Evolutionary conservation across 2,797 vertebrate species (phyloP).

Genomic region (Yasuhikotakia modesta): DNA sequence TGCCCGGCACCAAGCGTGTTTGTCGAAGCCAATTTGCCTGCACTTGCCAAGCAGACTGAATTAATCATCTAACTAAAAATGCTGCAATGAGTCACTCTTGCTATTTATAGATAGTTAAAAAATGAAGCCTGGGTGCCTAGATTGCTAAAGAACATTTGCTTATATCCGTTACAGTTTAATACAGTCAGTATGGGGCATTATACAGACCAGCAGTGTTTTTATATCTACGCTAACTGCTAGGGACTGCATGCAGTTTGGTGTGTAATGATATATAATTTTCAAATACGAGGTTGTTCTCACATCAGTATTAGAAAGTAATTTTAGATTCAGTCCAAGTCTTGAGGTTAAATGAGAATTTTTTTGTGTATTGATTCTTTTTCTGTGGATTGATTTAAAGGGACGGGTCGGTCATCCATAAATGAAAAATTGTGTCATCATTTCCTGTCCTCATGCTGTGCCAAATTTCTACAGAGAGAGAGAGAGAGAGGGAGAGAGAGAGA

Average conservation of each 20-base stretch:
- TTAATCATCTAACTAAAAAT: constrained; percentile 31
- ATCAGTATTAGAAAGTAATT: background rate
- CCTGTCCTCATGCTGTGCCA: background rate
- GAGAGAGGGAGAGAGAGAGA: too few species aligned
- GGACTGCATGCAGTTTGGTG: background rate
- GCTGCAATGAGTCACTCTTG: constrained; percentile 27
- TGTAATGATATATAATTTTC: background rate
- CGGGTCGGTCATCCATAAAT: background rate
- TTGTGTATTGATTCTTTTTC: background rate
- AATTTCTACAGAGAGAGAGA: too few species aligned
- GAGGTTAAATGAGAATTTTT: background rate
- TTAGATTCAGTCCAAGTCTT: background rate
- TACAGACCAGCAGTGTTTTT: constrained; percentile 3
- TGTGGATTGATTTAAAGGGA: background rate
- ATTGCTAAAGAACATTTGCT: background rate
- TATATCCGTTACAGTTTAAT: constrained; percentile 1
- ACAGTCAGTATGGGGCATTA: constrained; percentile 4
- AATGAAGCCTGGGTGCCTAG: background rate
- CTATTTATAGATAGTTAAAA: constrained; percentile 4
- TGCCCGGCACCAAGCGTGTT: constrained; percentile 36
- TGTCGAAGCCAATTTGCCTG: constrained; percentile 35
- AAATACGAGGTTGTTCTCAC: background rate
- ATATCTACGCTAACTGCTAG: background rate
- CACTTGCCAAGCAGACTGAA: constrained; percentile 28
- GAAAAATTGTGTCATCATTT: background rate